Conservation (phyloP, 2,888 invertebrate genomes). For the Acleris cristana region DNA sequence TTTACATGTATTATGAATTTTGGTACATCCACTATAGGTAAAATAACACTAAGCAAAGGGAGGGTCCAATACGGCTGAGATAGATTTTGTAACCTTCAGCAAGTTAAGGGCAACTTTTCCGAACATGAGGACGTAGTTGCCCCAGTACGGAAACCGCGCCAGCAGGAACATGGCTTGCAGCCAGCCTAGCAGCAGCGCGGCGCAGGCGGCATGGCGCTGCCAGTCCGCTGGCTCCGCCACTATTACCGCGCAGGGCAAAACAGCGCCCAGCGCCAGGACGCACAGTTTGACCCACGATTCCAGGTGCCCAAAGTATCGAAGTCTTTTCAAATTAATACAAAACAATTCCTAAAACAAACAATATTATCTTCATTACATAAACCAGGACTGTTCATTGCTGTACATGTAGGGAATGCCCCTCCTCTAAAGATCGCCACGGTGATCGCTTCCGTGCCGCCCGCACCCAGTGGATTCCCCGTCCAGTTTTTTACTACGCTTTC, state of each 20-base stretch:
- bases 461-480: no score
- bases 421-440: no score
- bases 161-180: constrained; percentile 66
- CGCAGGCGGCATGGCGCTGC: constrained; percentile 16
- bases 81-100: constrained; percentile 53
- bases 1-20: no score
- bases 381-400: no score
- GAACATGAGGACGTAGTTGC: constrained; percentile 72
- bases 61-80: no score
- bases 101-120: constrained; percentile 66
- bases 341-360: constrained; percentile 15
- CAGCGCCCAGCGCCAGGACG: constrained; percentile 1
- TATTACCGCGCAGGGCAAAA: background rate
- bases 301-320: background rate
- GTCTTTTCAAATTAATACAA: constrained; percentile 10
- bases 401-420: no score
- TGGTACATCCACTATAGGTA: no score
- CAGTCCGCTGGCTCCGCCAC: background rate
- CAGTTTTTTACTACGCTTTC: no score
- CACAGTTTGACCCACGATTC: constrained; percentile 13
- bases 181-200: constrained; percentile 65
- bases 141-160: constrained; percentile 66
- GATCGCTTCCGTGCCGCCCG: no score
- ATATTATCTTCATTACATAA: background rate
- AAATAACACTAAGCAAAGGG: no score